Evolutionary conservation across 2,113 vertebrate genomes (phyloP).

Genomic region (Callionymus lyra): DNA sequence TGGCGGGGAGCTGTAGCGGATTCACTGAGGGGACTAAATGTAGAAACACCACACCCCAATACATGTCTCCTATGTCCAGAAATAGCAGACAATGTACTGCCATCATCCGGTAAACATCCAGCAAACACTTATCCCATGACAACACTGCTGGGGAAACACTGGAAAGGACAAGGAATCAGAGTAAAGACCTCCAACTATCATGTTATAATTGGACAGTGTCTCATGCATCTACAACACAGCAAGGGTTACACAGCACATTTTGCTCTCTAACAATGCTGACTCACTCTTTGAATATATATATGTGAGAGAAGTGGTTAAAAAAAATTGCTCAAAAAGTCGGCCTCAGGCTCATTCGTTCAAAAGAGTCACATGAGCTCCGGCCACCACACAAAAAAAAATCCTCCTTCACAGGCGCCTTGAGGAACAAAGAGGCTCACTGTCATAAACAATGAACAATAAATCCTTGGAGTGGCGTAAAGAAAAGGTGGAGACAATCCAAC

Average conservation of each 20-base stretch:
- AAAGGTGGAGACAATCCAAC: constrained; percentile 56
- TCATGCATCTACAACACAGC: background rate
- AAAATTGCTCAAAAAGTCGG: constrained; percentile 21
- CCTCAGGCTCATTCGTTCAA: constrained; percentile 28
- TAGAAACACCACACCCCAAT: constrained; percentile 53
- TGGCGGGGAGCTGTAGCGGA: constrained; percentile 41
- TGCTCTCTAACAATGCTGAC: constrained; percentile 47
- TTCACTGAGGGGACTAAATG: constrained; percentile 51
- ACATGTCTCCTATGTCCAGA: constrained; percentile 44
- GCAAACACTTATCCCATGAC: constrained; percentile 51
- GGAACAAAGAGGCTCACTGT: constrained; percentile 65
- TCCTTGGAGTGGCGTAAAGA: constrained; percentile 50
- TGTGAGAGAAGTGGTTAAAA: constrained; percentile 29
- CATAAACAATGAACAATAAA: constrained; percentile 72
- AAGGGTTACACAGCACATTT: constrained; percentile 26
- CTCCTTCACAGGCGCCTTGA: constrained; percentile 59
- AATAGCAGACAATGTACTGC: constrained; percentile 62
- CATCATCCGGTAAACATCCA: constrained; percentile 61
- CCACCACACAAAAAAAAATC: constrained; percentile 19
- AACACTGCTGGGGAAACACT: constrained; percentile 52
- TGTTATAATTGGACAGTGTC: constrained; percentile 34
- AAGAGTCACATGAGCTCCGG: constrained; percentile 52
- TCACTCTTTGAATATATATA: constrained; percentile 23
- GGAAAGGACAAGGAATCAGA: constrained; percentile 34
- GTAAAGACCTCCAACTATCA: constrained; percentile 26